Percentiles rank a stretch among this genome's conserved stretches.
phyloP scores from a whole-genome alignment of 1,140 invertebrate genomes.

The Archegozetes longisetosus region DNA sequence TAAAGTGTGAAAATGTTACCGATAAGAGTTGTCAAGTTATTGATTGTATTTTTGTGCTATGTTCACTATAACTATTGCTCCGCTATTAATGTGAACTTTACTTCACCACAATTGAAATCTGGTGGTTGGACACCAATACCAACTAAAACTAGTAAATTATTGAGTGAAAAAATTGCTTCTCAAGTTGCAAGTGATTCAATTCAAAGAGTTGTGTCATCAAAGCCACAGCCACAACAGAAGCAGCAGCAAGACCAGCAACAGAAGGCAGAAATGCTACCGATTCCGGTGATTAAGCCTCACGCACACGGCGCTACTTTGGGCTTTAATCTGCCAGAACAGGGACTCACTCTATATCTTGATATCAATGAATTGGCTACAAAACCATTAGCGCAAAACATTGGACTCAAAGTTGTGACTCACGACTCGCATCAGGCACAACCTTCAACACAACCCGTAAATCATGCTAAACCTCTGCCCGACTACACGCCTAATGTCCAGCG shows the following conservation, averaged over 20 bases:
- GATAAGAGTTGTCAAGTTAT: too few relatives aligned
- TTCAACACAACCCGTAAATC: too few relatives aligned
- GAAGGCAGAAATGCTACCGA: constrained; percentile 7
- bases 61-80: background rate
- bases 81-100: background rate
- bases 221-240: background rate
- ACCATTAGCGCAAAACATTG: constrained; percentile 16
- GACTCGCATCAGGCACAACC: background rate
- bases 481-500: background rate
- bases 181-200: background rate
- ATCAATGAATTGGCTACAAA: constrained; percentile 9
- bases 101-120: background rate
- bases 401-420: constrained; percentile 14
- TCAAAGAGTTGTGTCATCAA: background rate
- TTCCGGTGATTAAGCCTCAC: constrained; percentile 13
- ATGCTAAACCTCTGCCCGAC: too few relatives aligned
- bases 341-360: constrained; percentile 10
- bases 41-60: too few relatives aligned
- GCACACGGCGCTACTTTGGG: constrained; percentile 23
- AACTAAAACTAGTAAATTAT: background rate
- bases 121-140: background rate
- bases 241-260: background rate
- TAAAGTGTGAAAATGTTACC: too few relatives aligned
- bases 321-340: constrained; percentile 18
- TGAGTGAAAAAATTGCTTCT: background rate